A percentile compares a stretch with the other conserved stretches of the same genome.
Evolutionary conservation across 2,113 vertebrate species (phyloP).

Genomic region (Pogona vitticeps): DNA sequence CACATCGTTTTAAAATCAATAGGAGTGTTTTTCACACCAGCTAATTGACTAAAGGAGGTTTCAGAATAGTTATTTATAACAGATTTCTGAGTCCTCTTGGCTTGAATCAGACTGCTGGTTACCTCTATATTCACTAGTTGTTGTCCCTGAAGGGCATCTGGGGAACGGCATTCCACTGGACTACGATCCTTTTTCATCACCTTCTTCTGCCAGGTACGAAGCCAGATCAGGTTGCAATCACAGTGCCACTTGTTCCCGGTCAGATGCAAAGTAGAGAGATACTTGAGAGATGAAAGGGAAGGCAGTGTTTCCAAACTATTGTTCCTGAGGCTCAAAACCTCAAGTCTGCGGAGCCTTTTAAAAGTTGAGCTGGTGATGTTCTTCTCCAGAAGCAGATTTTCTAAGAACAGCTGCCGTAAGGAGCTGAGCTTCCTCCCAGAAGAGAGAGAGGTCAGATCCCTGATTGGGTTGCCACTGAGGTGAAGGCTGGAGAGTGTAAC

Average conservation of each 20-base stretch:
- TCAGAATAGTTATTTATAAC: background rate
- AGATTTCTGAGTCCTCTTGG: background rate
- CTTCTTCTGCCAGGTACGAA: constrained; percentile 30
- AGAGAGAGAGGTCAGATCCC: background rate
- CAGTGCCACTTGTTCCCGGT: constrained; percentile 54
- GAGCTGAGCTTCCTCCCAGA: constrained; percentile 1
- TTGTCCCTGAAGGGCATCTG: background rate
- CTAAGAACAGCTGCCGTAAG: constrained; percentile 35
- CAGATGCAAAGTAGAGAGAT: constrained; percentile 18
- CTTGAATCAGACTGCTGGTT: background rate
- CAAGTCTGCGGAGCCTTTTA: constrained; percentile 15
- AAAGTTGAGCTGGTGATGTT: background rate
- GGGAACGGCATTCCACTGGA: constrained; percentile 28
- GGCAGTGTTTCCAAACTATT: constrained; percentile 33
- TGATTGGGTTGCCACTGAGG: background rate
- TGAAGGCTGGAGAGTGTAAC: background rate
- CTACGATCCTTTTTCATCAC: background rate
- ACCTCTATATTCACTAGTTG: constrained; percentile 22
- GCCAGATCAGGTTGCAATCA: constrained; percentile 44
- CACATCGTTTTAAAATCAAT: too few relatives aligned
- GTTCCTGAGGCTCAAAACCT: constrained; percentile 39
- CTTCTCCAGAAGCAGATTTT: constrained; percentile 23
- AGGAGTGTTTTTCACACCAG: too few relatives aligned
- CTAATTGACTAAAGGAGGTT: background rate
- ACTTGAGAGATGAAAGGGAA: background rate